These are phyloP conservation scores for Syndactyla subalaris DNA, from an alignment of 2,797 vertebrate species.

Conservation along the genomic window DNA sequence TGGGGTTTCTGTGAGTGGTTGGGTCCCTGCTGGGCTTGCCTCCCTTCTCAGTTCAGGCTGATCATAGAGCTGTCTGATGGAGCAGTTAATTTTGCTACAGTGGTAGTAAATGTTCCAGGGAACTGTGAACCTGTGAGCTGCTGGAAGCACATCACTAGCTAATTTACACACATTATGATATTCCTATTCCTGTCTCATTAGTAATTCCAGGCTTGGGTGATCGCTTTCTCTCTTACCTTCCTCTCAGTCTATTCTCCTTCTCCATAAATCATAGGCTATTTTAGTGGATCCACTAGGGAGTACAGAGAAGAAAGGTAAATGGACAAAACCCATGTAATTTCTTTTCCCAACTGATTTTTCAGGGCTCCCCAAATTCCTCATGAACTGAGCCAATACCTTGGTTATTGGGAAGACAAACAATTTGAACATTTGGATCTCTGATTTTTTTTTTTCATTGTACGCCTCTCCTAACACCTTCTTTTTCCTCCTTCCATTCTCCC, in stretches of 20 bases:
- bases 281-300: conserved; percentile 12
- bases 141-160: background rate
- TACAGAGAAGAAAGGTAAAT: conserved; percentile 25
- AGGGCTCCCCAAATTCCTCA: accelerated
- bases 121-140: background rate
- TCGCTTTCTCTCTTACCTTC: background rate
- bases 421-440: background rate
- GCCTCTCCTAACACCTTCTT: conserved; percentile 11
- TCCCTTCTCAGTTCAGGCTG: background rate
- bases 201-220: conserved; percentile 36
- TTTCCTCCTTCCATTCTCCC: background rate
- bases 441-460: background rate
- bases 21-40: background rate
- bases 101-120: background rate
- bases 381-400: background rate
- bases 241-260: background rate
- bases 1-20: background rate
- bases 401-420: background rate
- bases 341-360: background rate
- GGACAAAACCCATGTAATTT: background rate
- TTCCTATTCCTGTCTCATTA: conserved; percentile 50
- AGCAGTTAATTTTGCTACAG: background rate
- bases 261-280: conserved; percentile 41
- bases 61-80: background rate
- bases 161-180: conserved; percentile 35